Evolutionary conservation across 2,797 vertebrate genomes (phyloP).

Genomic region (Liparis tanakae): DNA sequence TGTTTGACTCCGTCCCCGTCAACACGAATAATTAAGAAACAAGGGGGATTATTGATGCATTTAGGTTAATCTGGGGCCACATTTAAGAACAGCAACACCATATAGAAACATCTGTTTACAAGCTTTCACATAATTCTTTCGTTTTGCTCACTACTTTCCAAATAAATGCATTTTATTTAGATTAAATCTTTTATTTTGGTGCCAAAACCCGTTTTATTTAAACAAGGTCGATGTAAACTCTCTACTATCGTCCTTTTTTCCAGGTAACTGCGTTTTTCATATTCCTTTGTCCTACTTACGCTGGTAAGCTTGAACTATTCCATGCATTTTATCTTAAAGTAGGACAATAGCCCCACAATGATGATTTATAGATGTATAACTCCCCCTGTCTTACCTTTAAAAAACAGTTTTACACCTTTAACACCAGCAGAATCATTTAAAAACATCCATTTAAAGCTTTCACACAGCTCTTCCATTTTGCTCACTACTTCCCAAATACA

Average conservation of each 20-base stretch:
- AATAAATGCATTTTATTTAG: neutral
- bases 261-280: neutral
- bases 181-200: neutral
- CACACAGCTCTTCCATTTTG: neutral
- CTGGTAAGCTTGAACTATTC: neutral
- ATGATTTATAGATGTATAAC: too few species aligned
- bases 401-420: neutral
- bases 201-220: too few species aligned
- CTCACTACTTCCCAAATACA: neutral
- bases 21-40: neutral
- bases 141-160: neutral
- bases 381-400: too few species aligned
- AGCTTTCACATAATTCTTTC: neutral
- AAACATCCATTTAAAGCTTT: neutral
- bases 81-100: neutral
- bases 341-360: too few species aligned
- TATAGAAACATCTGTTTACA: neutral
- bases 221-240: too few species aligned
- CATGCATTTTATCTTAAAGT: too few species aligned
- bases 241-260: conserved; percentile 2
- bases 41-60: neutral
- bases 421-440: neutral
- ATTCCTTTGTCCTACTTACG: neutral
- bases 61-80: neutral
- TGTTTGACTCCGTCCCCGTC: too few species aligned